A percentile compares a stretch with the other conserved stretches of the same genome.
phyloP scores from a whole-genome alignment of 2,113 vertebrate genomes.

The Anhinga anhinga region DNA sequence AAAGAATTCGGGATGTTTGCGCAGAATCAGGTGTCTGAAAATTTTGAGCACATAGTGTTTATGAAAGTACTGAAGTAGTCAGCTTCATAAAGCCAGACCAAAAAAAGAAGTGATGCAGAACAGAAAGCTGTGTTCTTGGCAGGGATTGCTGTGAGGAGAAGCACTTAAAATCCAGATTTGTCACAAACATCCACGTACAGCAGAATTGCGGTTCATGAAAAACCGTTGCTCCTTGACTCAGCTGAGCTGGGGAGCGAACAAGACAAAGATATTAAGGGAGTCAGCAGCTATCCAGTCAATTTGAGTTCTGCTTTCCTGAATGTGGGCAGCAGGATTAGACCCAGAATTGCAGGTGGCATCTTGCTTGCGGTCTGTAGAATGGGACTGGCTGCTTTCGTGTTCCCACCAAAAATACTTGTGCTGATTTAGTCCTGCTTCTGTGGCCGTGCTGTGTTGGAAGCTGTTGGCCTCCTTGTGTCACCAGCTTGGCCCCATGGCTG shows the following conservation, averaged over 20 bases:
- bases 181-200: slow-evolving; percentile 22
- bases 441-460: not conserved
- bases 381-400: not conserved
- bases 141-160: slow-evolving; percentile 18
- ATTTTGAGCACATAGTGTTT: slow-evolving; percentile 32
- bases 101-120: slow-evolving; percentile 64
- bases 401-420: not conserved
- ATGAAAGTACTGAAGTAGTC: slow-evolving; percentile 34
- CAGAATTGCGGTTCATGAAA: not conserved
- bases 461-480: not conserved
- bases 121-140: slow-evolving; percentile 54
- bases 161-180: slow-evolving; percentile 31
- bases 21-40: slow-evolving; percentile 60
- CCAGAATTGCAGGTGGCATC: not conserved
- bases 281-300: not conserved
- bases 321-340: not conserved
- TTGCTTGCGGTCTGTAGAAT: not conserved
- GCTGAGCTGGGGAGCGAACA: not conserved
- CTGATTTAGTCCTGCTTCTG: not conserved
- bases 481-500: not conserved
- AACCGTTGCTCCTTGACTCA: not conserved
- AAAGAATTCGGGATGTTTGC: slow-evolving; percentile 60
- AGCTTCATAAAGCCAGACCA: slow-evolving; percentile 48
- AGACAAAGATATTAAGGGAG: not conserved
- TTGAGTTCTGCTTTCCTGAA: not conserved